These are phyloP conservation scores for Adineta ricciae DNA, from an alignment of 2,888 invertebrate genomes.

Conservation along the genomic window DNA sequence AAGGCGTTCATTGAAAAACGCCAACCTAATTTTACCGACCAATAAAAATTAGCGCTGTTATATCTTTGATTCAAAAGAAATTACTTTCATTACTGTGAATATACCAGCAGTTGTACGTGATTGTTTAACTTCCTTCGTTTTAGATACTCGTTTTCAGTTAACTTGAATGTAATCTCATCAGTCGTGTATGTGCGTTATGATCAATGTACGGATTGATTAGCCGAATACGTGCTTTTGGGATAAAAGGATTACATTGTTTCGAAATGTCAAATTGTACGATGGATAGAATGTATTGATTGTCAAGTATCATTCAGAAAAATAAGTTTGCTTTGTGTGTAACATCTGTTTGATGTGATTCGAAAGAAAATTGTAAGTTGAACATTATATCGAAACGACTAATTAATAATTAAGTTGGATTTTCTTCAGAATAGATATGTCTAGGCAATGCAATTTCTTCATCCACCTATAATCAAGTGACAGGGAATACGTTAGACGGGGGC, in stretches of 20 bases:
- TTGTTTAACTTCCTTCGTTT: background rate
- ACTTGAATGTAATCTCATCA: background rate
- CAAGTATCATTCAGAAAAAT: background rate
- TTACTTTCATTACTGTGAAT: too few relatives aligned
- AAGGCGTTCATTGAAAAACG: constrained; percentile 91
- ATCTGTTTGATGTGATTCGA: background rate
- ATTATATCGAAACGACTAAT: background rate
- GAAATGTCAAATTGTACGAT: background rate
- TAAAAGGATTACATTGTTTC: background rate
- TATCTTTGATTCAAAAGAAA: background rate
- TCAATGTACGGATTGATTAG: background rate
- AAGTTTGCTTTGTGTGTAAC: background rate
- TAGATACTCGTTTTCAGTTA: background rate
- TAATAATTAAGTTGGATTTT: too few relatives aligned
- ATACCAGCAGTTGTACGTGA: too few relatives aligned
- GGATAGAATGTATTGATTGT: background rate
- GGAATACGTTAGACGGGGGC: background rate
- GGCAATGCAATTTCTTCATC: background rate
- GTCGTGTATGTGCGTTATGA: too few relatives aligned
- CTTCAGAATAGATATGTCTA: too few relatives aligned
- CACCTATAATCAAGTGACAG: background rate
- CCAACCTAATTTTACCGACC: constrained; percentile 66
- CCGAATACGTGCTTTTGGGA: background rate
- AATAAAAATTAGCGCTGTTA: background rate
- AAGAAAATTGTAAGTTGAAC: background rate